Evolutionary conservation across 1,140 invertebrate genomes (phyloP), one percentile per base, ranked within the genome.

Genomic region (Mylabris phalerata): DNA sequence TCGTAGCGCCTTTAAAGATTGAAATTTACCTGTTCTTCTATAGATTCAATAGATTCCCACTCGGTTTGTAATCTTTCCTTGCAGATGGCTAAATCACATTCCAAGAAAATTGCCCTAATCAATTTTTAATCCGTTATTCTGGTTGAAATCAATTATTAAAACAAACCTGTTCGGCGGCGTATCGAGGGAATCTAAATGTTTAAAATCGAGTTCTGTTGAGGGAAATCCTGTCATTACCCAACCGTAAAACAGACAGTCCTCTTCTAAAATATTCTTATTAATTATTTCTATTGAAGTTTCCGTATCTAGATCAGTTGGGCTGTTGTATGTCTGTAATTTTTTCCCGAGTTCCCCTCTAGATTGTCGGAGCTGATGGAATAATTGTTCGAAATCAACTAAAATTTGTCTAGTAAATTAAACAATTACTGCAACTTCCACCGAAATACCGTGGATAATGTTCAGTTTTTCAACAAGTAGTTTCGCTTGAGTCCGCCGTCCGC

Each of bases 161-260:
- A 42, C 11, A 9, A 63, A 81, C 81, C 80, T 78, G 64, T 86
- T 86, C 0, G 84, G 83, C 6, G 82, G 83, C 11, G 80, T 84
- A 7, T 78, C 65, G 60, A 79, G 75, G 25, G 70, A 73, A 67
- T 86, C 82, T 2, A 86, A 63, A 9, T 77, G 62, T 63, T 80
- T 78, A 50, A 85, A 82, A 60, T 86, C 83, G 0, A 72, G 66
- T 0, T 77, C 75, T 3, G 68, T 76, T 7, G 71, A 73, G 0
- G 82, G 81, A 65, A 78, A 84, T 4, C 77, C 78, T 9, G 77
- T 81, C 27, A 86, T 65, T 19, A 85, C 74, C 82, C 82, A 86
- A 0, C 84, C 84, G 42, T 75, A 71, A 40, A 77, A 75, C 10
- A 83, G 65, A 63, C 80, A 83, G 55, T 83, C 81, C 56, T 78